phyloP scores from a whole-genome alignment of 2,797 vertebrate species.

The Hydrophis major region DNA sequence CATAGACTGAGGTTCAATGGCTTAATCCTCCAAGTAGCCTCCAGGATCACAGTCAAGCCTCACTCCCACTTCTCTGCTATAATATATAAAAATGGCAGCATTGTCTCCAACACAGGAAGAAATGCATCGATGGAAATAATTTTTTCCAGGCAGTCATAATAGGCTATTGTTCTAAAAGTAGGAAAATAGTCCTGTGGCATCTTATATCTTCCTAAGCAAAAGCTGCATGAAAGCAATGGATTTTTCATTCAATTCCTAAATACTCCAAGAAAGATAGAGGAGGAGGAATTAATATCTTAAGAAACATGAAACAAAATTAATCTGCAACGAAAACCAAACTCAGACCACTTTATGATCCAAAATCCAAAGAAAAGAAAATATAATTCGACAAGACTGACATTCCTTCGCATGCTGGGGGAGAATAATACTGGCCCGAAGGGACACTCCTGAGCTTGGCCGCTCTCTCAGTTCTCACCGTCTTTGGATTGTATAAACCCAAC shows the following conservation, averaged over 20 bases:
- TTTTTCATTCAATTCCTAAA: neutral
- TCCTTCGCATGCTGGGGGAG: neutral
- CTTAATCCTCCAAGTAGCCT: neutral
- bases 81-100: neutral
- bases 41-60: neutral
- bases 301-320: neutral
- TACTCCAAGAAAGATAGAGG: neutral
- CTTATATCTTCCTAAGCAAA: neutral
- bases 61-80: neutral
- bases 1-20: neutral
- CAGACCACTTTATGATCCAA: neutral
- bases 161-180: neutral
- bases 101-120: neutral
- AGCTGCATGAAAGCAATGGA: neutral
- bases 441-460: neutral
- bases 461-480: neutral
- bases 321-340: neutral
- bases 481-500: constrained; percentile 12
- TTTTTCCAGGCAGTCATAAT: neutral
- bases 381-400: neutral
- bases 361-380: neutral
- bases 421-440: neutral
- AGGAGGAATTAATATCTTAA: neutral
- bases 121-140: neutral
- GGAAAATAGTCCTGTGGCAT: neutral